Percentiles rank a stretch among this genome's conserved stretches.
phyloP scores from a whole-genome alignment of 2,113 vertebrate genomes.

The Spermophilus dauricus region DNA sequence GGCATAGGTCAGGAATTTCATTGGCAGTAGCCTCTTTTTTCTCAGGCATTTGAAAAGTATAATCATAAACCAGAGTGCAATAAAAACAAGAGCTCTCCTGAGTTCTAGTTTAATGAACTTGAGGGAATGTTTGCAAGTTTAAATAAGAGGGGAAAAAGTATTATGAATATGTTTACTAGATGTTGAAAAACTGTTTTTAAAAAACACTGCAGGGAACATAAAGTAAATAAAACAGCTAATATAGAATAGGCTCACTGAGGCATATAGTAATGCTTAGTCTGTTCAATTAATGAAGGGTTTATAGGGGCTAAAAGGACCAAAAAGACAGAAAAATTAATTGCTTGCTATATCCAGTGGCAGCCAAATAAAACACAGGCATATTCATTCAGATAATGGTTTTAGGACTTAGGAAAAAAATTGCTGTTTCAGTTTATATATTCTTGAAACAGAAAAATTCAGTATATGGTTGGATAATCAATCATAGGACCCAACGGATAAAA shows the following conservation, averaged over 20 bases:
- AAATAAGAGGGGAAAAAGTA: constrained; percentile 48
- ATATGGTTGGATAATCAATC: constrained; percentile 35
- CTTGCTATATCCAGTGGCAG: constrained; percentile 23
- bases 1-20: not conserved
- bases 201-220: constrained; percentile 57
- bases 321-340: constrained; percentile 66
- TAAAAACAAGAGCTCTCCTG: constrained; percentile 37
- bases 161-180: constrained; percentile 64
- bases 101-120: constrained; percentile 56
- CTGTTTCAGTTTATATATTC: not conserved
- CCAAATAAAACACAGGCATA: constrained; percentile 23
- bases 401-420: not conserved
- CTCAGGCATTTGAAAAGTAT: not conserved
- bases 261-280: constrained; percentile 40
- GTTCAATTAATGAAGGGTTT: constrained; percentile 67
- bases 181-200: constrained; percentile 31
- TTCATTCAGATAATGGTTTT: constrained; percentile 2
- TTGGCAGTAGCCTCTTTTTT: not conserved
- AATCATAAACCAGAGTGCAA: constrained; percentile 1
- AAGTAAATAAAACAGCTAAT: constrained; percentile 69
- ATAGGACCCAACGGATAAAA: constrained; percentile 24
- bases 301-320: constrained; percentile 45
- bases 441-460: constrained; percentile 17
- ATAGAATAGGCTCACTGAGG: constrained; percentile 57
- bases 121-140: constrained; percentile 49